These are phyloP conservation scores for Cremastobaeus sp. DNA, from an alignment of 2,888 invertebrate genomes.

Conservation along the genomic window DNA sequence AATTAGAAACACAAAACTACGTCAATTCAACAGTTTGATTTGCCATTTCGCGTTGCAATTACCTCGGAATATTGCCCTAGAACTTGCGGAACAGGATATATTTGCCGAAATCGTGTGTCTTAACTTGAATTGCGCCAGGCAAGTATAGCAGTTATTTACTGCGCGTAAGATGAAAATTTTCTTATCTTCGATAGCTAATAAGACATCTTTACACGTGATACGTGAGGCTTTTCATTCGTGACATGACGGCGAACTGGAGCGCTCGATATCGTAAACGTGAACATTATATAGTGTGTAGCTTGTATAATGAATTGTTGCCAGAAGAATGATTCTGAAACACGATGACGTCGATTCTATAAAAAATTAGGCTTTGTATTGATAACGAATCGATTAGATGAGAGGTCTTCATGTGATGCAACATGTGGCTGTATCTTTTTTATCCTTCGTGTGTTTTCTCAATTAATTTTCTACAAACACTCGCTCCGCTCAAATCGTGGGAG, in stretches of 20 bases:
- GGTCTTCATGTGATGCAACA: constrained; percentile 34
- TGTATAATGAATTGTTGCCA: constrained; percentile 55
- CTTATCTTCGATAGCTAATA: constrained; percentile 28
- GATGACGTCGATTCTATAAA: constrained; percentile 57
- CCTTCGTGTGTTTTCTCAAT: constrained; percentile 6
- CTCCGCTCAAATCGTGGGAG: too few relatives aligned
- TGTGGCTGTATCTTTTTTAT: constrained; percentile 27
- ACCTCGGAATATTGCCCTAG: too few relatives aligned
- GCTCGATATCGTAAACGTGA: constrained; percentile 45
- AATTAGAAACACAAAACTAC: constrained; percentile 21
- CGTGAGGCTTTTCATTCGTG: constrained; percentile 31
- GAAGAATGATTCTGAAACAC: constrained; percentile 47
- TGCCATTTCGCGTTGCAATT: too few relatives aligned
- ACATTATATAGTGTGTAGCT: constrained; percentile 29
- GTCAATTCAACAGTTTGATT: too few relatives aligned
- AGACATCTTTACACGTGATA: constrained; percentile 36
- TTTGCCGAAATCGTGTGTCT: too few relatives aligned
- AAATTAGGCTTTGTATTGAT: constrained; percentile 49
- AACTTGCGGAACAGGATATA: too few relatives aligned
- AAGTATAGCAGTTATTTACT: constrained; percentile 6
- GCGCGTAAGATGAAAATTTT: constrained; percentile 23
- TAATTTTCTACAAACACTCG: background rate
- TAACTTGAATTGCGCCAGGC: too few relatives aligned
- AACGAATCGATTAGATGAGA: constrained; percentile 28
- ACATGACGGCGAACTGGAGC: constrained; percentile 39